Evolutionary conservation across 2,113 vertebrate genomes (phyloP), one percentile per base, ranked within the genome.

Genomic region (Corvus moneduloides): DNA sequence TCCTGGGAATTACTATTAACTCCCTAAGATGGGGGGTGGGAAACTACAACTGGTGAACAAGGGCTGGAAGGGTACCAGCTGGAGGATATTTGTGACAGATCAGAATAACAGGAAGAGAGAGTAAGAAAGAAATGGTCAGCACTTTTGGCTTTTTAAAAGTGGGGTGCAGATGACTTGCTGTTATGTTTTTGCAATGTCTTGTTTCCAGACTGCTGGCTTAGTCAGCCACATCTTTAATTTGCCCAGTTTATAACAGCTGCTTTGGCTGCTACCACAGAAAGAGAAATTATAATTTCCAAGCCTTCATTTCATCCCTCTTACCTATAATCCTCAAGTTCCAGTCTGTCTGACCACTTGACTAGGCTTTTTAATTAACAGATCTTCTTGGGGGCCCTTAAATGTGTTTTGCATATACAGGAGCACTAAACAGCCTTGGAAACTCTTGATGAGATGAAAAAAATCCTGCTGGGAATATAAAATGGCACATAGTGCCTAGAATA

Each of bases 301-400:
- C 93, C 73, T 90, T 96, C 93, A 96, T 95, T 98, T 98, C 82
- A 92, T 95, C 86, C 71, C 62, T 97, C 92, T 96, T 95, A 98
- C 97, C 97, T 98, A 98, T 98, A 98, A 98, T 98, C 97, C 96
- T 95, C 78, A 79, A 97, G 96, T 97, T 98, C 97, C 97, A 98
- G 97, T 97, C 97, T 97, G 98, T 98, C 98, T 98, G 97, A 97
- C 97, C 96, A 94, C 97, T 98, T 97, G 95, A 97, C 95, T 92
- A 96, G 93, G 86, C 81, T 96, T 97, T 98, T 98, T 95, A 98
- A 98, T 98, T 97, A 98, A 90, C 93, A 89, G 64, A 83, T 94
- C 90, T 97, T 97, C 94, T 63, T 3, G 85, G 49, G 88, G 80
- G 67, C n/a, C 80, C 72, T 97, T 95, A 95, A 97, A 96, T 97